Conservation (phyloP, 1,140 invertebrate genomes). For the Hypothenemus hampei region DNA sequence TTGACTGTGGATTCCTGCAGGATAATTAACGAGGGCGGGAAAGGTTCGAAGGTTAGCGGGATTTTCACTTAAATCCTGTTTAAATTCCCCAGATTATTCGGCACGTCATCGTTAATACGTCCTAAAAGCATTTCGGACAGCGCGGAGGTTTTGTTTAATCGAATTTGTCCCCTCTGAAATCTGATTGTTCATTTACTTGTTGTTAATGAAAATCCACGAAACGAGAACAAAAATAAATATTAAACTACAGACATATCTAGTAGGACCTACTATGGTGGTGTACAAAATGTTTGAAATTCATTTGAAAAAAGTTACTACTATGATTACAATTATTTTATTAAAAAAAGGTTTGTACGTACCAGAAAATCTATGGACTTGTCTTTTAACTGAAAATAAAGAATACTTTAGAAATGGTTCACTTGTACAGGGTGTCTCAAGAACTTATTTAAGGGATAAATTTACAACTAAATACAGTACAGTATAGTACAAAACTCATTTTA, state of each 20-base stretch:
- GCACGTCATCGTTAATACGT: too few species aligned
- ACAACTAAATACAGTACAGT: too few species aligned
- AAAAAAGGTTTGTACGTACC: constrained; percentile 35
- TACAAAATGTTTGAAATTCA: background rate
- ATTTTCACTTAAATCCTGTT: constrained; percentile 2
- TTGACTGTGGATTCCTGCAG: background rate
- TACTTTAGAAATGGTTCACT: constrained; percentile 2
- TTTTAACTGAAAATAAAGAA: constrained; percentile 41
- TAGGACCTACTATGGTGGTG: constrained; percentile 10
- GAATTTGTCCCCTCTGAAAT: background rate
- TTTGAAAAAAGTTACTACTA: constrained; percentile 9
- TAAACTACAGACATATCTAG: constrained; percentile 28
- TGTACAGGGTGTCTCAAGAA: background rate
- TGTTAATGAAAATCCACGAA: background rate
- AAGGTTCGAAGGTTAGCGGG: constrained; percentile 1
- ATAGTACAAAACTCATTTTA: too few species aligned
- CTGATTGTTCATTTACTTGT: background rate
- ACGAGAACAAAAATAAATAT: background rate
- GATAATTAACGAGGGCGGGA: constrained; percentile 1
- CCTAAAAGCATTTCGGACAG: background rate
- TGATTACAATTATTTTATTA: too few species aligned
- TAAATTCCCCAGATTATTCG: background rate
- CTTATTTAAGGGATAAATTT: too few species aligned
- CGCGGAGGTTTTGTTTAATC: constrained; percentile 1
- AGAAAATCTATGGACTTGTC: constrained; percentile 40